Evolutionary conservation across 2,113 vertebrate species (phyloP).

Genomic region (Tapirus terrestris): DNA sequence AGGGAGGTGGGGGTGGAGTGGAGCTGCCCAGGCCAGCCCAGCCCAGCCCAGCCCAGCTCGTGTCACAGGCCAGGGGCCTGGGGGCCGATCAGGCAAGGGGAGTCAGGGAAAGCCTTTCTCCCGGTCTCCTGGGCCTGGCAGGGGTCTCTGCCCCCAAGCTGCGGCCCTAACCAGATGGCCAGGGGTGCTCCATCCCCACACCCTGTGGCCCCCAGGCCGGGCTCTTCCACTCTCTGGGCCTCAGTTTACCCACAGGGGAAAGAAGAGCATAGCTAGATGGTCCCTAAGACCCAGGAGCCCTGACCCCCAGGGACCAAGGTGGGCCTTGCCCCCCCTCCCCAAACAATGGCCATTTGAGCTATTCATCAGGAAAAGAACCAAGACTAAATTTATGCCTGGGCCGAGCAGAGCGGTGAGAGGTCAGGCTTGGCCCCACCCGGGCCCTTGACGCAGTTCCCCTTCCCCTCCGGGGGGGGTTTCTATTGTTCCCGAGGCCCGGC

Average conservation of each 20-base stretch:
- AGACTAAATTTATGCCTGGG: constrained; percentile 76
- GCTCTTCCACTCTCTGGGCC: neutral
- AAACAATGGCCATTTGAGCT: neutral
- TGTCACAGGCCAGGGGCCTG: neutral
- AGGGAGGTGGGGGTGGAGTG: fast-evolving
- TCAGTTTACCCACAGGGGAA: neutral
- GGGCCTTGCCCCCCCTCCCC: neutral
- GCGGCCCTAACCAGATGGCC: fast-evolving
- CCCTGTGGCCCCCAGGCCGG: fast-evolving
- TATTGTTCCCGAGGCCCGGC: constrained; percentile 93
- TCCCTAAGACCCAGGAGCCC: neutral
- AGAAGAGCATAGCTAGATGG: neutral
- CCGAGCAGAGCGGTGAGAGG: constrained; percentile 83
- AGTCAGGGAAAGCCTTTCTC: fast-evolving
- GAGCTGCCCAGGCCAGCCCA: neutral
- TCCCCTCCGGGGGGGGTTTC: constrained; percentile 90
- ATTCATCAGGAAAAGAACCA: constrained; percentile 72
- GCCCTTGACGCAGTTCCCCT: constrained; percentile 95
- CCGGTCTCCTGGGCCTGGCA: neutral
- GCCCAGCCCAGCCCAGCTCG: fast-evolving
- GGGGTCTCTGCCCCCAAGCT: neutral
- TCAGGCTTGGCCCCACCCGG: constrained; percentile 86
- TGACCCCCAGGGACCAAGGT: neutral
- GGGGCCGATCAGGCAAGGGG: neutral
- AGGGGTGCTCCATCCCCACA: fast-evolving